These are phyloP conservation scores for Noctua pronuba DNA, from an alignment of 2,888 invertebrate genomes.

Conservation along the genomic window DNA sequence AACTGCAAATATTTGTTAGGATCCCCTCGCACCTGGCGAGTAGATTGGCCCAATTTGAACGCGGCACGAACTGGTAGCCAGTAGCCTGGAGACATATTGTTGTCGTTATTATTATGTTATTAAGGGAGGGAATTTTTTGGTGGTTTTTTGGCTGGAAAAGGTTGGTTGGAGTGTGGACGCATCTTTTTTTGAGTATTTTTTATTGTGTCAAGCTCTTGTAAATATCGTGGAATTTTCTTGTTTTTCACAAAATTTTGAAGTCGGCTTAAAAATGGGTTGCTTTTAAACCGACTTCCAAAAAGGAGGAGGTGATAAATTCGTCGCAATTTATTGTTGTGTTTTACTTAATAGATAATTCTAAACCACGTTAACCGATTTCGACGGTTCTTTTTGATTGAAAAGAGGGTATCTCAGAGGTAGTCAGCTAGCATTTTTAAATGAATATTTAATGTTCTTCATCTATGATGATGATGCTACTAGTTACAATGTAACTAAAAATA, in stretches of 20 bases:
- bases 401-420: not conserved
- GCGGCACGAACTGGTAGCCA: constrained; percentile 74
- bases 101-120: constrained; percentile 67
- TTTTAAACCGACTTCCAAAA: not conserved
- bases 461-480: too few relatives aligned
- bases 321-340: not conserved
- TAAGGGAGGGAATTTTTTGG: constrained; percentile 38
- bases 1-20: constrained; percentile 84
- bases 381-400: not conserved
- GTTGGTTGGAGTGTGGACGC: not conserved
- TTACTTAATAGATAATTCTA: not conserved
- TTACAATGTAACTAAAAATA: too few relatives aligned
- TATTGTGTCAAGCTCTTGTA: accelerated
- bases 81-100: constrained; percentile 71
- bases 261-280: not conserved
- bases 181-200: not conserved
- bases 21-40: constrained; percentile 76
- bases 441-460: too few relatives aligned
- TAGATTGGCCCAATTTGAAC: constrained; percentile 85
- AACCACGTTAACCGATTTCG: not conserved
- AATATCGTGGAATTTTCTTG: not conserved
- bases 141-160: constrained; percentile 27
- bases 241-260: not conserved
- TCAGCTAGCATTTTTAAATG: too few relatives aligned
- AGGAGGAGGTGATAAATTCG: not conserved